phyloP scores from a whole-genome alignment of 2,797 vertebrate genomes.

The Mycteria americana region DNA sequence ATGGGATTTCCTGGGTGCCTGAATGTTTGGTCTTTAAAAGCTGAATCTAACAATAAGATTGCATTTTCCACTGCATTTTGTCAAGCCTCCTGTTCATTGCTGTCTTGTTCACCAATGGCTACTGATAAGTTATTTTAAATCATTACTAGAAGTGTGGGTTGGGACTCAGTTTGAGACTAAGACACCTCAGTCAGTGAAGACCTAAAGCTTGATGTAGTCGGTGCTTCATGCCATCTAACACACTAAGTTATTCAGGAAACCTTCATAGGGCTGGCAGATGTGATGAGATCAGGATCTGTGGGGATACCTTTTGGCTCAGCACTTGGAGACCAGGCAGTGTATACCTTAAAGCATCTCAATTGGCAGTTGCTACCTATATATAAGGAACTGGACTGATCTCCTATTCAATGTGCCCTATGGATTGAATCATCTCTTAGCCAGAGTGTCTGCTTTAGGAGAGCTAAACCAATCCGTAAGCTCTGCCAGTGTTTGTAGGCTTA shows the following conservation, averaged over 20 bases:
- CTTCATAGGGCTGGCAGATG: not conserved
- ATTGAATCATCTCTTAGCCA: not conserved
- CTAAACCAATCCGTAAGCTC: not conserved
- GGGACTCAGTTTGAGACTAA: not conserved
- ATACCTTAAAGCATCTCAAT: not conserved
- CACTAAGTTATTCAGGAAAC: not conserved
- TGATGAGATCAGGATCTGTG: not conserved
- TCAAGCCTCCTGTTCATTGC: not conserved
- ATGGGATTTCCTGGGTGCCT: not conserved
- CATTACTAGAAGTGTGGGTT: not conserved
- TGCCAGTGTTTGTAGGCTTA: not conserved
- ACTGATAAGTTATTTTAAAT: not conserved
- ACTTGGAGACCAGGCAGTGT: not conserved
- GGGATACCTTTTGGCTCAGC: not conserved
- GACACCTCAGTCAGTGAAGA: not conserved
- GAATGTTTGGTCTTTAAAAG: not conserved
- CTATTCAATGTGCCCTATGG: not conserved
- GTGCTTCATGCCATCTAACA: not conserved
- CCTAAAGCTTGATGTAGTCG: not conserved
- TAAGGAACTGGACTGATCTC: not conserved
- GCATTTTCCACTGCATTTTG: not conserved
- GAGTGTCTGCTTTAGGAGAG: not conserved
- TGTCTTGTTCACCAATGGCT: not conserved
- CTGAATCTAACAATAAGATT: not conserved
- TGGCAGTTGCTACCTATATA: not conserved